phyloP scores from a whole-genome alignment of 2,113 vertebrate species.

The human region GRCh38 chr4:165490001-165490500 shows the following conservation, averaged over 20 bases:
- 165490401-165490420: no score
- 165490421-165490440: no score
- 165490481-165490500: no score
- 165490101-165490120: slow-evolving; percentile 11
- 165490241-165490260: background rate
- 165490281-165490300: background rate
- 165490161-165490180: background rate
- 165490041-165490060: background rate
- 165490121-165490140: background rate
- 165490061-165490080: background rate
- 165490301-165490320: background rate
- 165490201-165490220: background rate
- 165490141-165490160: slow-evolving; percentile 7
- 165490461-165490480: no score
- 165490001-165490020: background rate
- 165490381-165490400: no score
- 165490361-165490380: no score
- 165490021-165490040: background rate
- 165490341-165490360: background rate
- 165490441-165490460: no score
- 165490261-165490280: background rate
- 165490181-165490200: slow-evolving; percentile 15
- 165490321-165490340: background rate
- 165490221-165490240: background rate
- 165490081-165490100: background rate